Evolutionary conservation across 1,140 invertebrate genomes (phyloP).

Genomic region (Lanistes nyassanus): DNA sequence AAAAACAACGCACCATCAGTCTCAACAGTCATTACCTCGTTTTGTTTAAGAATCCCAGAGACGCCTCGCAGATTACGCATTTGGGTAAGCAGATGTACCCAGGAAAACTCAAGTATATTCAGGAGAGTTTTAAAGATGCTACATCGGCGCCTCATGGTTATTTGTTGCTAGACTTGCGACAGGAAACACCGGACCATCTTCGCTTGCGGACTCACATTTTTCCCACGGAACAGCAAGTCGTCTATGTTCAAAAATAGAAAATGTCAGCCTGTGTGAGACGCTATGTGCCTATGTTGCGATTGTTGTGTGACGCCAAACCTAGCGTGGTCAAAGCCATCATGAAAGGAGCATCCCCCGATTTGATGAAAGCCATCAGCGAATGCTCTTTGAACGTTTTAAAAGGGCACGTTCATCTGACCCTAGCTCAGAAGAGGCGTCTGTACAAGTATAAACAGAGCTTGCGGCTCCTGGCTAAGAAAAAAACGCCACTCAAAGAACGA

Average conservation of each 20-base stretch:
- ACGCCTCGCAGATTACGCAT: slow-evolving; percentile 6
- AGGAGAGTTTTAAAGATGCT: slow-evolving; percentile 27
- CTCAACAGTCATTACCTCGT: slow-evolving; percentile 29
- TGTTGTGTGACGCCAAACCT: background rate
- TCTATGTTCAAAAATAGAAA: slow-evolving; percentile 23
- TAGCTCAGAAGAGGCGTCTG: slow-evolving; percentile 4
- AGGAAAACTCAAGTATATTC: slow-evolving; percentile 20
- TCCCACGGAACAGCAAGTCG: background rate
- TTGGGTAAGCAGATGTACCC: slow-evolving; percentile 29
- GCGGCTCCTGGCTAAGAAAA: background rate
- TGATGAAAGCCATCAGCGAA: slow-evolving; percentile 11
- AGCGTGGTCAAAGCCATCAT: background rate
- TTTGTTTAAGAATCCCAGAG: slow-evolving; percentile 27
- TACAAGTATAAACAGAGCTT: slow-evolving; percentile 4
- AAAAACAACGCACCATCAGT: slow-evolving; percentile 35
- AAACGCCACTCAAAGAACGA: background rate
- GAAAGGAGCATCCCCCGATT: background rate
- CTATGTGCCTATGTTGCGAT: background rate
- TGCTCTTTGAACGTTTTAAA: slow-evolving; percentile 23
- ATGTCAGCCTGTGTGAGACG: background rate
- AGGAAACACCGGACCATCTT: slow-evolving; percentile 18
- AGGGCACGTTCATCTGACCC: slow-evolving; percentile 14
- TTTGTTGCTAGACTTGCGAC: slow-evolving; percentile 34
- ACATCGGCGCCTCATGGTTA: slow-evolving; percentile 26
- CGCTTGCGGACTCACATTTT: slow-evolving; percentile 27